These are phyloP conservation scores for Syrrhaptes paradoxus DNA, from an alignment of 2,113 vertebrate species.

Conservation along the genomic window DNA sequence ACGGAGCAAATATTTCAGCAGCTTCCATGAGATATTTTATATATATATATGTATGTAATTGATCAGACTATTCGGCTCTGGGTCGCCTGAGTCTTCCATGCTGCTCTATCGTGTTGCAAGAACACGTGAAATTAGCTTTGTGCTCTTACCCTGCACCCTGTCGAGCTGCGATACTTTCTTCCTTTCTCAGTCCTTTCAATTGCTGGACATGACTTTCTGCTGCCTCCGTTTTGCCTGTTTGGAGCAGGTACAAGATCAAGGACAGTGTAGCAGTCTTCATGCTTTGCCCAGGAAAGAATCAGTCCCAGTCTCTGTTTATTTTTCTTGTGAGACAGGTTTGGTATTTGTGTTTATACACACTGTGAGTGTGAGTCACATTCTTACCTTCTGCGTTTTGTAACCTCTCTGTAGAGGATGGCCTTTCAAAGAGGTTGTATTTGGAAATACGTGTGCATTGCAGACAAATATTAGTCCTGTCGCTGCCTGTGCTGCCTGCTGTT, in stretches of 20 bases:
- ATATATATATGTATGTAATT: background rate
- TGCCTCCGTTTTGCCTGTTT: background rate
- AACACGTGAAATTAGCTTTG: background rate
- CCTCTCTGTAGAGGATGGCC: background rate
- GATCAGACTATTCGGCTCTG: background rate
- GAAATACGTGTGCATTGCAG: background rate
- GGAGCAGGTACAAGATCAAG: background rate
- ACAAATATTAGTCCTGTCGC: background rate
- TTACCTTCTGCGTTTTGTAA: background rate
- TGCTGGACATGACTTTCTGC: background rate
- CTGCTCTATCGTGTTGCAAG: fast-evolving
- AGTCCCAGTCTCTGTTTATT: background rate
- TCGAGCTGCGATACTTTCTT: background rate
- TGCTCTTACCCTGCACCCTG: fast-evolving
- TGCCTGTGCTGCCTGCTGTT: background rate
- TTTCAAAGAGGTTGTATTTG: background rate
- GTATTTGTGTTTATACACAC: background rate
- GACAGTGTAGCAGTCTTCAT: background rate
- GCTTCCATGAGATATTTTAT: background rate
- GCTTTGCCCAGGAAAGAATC: background rate
- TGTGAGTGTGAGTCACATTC: background rate
- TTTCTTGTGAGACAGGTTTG: background rate
- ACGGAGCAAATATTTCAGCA: background rate
- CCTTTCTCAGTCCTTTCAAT: background rate
- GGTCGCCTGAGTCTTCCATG: background rate